Evolutionary conservation across 1,140 invertebrate genomes (phyloP).

Genomic region (Drosophila nannoptera): DNA sequence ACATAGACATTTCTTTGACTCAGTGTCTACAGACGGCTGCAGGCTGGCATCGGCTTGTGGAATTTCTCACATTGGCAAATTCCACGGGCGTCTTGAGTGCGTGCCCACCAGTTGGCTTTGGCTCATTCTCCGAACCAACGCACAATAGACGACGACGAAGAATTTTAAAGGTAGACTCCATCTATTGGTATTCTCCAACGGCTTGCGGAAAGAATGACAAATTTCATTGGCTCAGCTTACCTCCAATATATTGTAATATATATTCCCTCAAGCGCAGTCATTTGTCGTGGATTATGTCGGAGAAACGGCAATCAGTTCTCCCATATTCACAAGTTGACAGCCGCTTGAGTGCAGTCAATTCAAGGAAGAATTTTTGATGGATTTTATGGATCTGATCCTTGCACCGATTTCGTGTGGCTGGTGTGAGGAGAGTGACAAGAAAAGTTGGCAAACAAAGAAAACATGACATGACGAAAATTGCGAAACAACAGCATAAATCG

Average conservation of each 20-base stretch:
- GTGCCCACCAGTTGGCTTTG: constrained; percentile 15
- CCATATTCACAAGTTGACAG: too few species aligned
- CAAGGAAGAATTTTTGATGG: too few species aligned
- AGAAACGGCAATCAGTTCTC: too few species aligned
- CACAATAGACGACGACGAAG: constrained; percentile 24
- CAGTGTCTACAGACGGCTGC: background rate
- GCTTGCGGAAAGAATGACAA: background rate
- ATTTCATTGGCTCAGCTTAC: background rate
- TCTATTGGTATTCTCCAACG: constrained; percentile 1
- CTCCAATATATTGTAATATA: too few species aligned
- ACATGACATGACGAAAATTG: constrained; percentile 44
- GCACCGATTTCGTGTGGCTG: too few species aligned
- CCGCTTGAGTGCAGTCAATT: too few species aligned
- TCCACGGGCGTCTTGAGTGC: constrained; percentile 24
- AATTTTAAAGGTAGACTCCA: background rate
- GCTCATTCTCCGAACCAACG: constrained; percentile 37
- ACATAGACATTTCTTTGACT: constrained; percentile 2
- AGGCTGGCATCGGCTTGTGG: constrained; percentile 24
- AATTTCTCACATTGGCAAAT: constrained; percentile 43
- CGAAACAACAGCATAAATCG: constrained; percentile 58
- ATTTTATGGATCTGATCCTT: background rate
- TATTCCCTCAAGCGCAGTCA: too few species aligned
- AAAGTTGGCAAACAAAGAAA: constrained; percentile 17
- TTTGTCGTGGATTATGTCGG: too few species aligned
- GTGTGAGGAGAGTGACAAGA: constrained; percentile 14